These are phyloP conservation scores for Acromyrmex heyeri DNA, from an alignment of 1,140 invertebrate species.

Conservation along the genomic window DNA sequence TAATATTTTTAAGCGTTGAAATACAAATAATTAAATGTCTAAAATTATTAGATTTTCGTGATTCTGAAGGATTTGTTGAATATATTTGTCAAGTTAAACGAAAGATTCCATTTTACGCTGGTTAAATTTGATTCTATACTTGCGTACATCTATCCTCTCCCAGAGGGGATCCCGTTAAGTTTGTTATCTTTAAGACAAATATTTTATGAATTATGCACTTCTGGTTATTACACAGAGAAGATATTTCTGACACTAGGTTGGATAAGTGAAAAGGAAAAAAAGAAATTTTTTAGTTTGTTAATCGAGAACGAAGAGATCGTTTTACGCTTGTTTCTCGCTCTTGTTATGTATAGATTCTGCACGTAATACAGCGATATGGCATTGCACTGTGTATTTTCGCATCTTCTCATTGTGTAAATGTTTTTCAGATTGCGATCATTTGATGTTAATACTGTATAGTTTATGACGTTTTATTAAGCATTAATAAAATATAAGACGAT, in stretches of 20 bases:
- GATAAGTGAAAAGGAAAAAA: conserved; percentile 2
- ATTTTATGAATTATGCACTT: conserved; percentile 23
- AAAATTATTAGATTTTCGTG: conserved; percentile 24
- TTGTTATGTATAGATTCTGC: conserved; percentile 82
- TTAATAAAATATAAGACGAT: conserved; percentile 77
- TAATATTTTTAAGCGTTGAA: conserved; percentile 7
- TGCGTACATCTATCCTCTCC: conserved; percentile 6
- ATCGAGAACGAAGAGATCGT: conserved; percentile 64
- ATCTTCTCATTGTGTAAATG: conserved; percentile 79
- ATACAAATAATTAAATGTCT: conserved; percentile 29
- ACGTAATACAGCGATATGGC: conserved; percentile 78
- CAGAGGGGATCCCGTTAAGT: conserved; percentile 14
- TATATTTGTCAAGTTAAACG: neutral
- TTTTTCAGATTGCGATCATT: conserved; percentile 79
- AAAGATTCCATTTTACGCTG: conserved; percentile 13
- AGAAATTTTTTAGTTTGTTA: conserved; percentile 42
- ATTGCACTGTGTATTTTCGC: conserved; percentile 78
- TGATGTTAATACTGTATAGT: conserved; percentile 85
- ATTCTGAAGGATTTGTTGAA: conserved; percentile 19
- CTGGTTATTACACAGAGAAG: conserved; percentile 27
- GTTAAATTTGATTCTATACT: conserved; percentile 27
- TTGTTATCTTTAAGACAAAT: conserved; percentile 49
- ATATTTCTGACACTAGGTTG: conserved; percentile 14
- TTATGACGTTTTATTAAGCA: conserved; percentile 82
- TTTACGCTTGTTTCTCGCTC: conserved; percentile 75